Evolutionary conservation across 1,140 invertebrate species (phyloP), one percentile per base, ranked within the genome.

Genomic region (Pristionchus pacificus): DNA sequence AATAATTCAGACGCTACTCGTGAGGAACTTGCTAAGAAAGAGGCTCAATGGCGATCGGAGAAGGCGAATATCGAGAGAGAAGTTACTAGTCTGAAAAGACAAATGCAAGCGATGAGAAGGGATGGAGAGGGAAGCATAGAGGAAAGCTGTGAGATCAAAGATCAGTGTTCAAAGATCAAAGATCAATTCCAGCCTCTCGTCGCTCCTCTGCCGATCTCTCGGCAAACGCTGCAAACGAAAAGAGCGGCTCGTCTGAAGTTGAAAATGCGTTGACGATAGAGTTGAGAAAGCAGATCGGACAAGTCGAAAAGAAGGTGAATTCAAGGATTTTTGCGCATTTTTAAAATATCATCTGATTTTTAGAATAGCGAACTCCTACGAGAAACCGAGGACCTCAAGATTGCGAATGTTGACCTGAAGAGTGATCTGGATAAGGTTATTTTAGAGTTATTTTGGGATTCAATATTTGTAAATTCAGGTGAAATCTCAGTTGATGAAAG

Each of bases 321-420:
- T 49, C 19, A 49, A 49, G 19, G 38, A 10, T 49, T 49, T 49
- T 49, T 10, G 6, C 19, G 19, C 19, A 10, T 49, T 49, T 49
- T 49, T 10, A 49, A 49, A 49, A 49, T 49, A 49, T 49, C 19
- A 19, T 10, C 38, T 49, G 38, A 49, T 49, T 49, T 49, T 55
- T 31, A 73, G 70, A 74, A 66, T 49, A 24, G 55, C 30, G 62
- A 72, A n/a, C 70, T 74, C 2, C 32, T 68, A 30, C 38, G 77
- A 25, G 78, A 78, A 60, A 38, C 80, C 15, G 65, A 67, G 57
- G 78, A 69, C 2, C 14, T 74, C 30, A 68, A 70, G 60, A 71
- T 74, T 32, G 72, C 75, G 15, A 82, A 81, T 65, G 80, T 77
- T 14, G 71, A 77, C 19, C 57, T 79, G 24, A 77, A 76, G 71